Evolutionary conservation across 1,140 invertebrate genomes (phyloP), one percentile per base, ranked within the genome.

Genomic region (honey bee (Apis mellifera)): DNA sequence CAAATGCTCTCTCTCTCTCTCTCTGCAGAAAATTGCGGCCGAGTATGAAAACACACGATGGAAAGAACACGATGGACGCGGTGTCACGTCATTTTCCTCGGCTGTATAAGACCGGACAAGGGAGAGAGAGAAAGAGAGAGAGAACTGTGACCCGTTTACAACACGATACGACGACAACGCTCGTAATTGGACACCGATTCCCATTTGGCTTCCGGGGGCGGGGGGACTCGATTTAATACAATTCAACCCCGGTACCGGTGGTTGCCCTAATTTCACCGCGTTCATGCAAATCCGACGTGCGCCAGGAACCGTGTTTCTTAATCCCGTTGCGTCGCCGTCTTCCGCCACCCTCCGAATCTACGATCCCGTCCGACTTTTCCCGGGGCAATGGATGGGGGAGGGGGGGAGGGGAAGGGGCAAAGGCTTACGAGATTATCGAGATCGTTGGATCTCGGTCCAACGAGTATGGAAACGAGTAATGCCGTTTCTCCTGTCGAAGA

Each of bases 221-320:
- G 74, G 62, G 65, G 60, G n/a, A n/a, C 68, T 83, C 85, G 79
- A 86, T 86, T 83, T 87, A 87, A 87, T 87, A 83, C 78, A 86
- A 87, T 87, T 87, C 83, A 42, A 23, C 48, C 73, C 62, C 50
- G 62, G 32, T 42, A 42, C 70, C 65, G 60, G 65, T 85, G 71
- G 84, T 83, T 83, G 76, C 68, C 84, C 85, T 83, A 86, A 86
- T 86, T 87, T 87, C 84, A 23, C 23, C 57, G 15, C 81, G 68
- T 87, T 79, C 83, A 86, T 87, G 85, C 76, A 87, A 83, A 87
- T 86, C 70, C 81, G 1, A 60, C 50, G 69, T 60, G 55, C 12
- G 42, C 55, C 32, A n/a, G 50, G 42, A 42, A 21, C 23, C 50
- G 23, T 59, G 55, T 87, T 87, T 80, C 84, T 83, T 79, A 83